Evolutionary conservation across 2,113 vertebrate species (phyloP).

Genomic region (Rostratula benghalensis): DNA sequence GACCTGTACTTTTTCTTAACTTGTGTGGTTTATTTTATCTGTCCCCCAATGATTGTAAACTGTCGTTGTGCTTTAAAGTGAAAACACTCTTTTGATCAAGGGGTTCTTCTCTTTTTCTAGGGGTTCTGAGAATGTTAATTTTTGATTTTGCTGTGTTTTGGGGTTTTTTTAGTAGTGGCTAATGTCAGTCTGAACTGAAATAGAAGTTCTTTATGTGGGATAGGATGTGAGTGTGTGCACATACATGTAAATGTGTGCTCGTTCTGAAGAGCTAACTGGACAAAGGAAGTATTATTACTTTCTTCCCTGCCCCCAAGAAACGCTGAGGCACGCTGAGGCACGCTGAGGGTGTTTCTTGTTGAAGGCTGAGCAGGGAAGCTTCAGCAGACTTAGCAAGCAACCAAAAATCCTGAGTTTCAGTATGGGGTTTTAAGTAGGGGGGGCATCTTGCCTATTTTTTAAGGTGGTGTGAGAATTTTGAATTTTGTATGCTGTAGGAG

Average conservation of each 20-base stretch:
- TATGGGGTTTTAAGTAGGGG: background rate
- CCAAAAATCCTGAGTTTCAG: background rate
- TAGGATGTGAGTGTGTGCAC: background rate
- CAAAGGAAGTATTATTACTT: background rate
- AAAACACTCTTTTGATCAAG: background rate
- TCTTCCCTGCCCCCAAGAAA: background rate
- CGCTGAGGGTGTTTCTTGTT: background rate
- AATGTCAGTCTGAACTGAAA: background rate
- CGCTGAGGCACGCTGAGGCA: background rate
- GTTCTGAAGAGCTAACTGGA: background rate
- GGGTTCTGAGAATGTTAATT: background rate
- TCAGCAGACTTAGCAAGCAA: background rate
- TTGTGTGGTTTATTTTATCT: background rate
- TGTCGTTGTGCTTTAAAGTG: background rate
- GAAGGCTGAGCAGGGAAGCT: background rate
- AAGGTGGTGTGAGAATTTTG: background rate
- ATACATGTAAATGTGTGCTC: rapidly evolving
- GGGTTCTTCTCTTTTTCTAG: background rate
- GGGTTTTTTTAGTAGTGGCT: background rate
- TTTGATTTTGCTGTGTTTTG: background rate
- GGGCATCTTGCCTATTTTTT: background rate
- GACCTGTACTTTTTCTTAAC: background rate
- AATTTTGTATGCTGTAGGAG: background rate
- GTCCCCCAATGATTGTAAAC: background rate
- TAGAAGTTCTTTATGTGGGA: background rate